Evolutionary conservation across 2,888 invertebrate species (phyloP).

Genomic region (Gastrophysa polygoni): DNA sequence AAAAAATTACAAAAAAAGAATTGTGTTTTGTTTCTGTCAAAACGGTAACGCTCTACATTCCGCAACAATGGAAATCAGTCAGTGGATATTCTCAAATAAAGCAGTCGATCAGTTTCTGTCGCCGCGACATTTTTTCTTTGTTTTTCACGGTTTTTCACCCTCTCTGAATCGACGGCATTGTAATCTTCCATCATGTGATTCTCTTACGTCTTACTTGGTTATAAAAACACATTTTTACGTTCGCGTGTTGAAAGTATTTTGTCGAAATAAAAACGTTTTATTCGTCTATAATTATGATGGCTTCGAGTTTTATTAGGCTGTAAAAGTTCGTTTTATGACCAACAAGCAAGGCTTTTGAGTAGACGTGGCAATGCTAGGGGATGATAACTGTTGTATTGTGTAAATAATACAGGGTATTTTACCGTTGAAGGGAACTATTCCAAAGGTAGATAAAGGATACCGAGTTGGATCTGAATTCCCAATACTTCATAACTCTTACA

Average conservation of each 20-base stretch:
- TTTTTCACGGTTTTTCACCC: neutral
- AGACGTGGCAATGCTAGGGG: neutral
- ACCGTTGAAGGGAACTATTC: no score
- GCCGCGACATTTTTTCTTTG: neutral
- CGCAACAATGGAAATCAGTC: no score
- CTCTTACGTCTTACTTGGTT: slow-evolving; percentile 19
- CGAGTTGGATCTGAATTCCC: no score
- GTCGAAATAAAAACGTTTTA: slow-evolving; percentile 36
- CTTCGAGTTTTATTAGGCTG: slow-evolving; percentile 32
- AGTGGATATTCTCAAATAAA: no score
- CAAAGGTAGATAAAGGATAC: no score
- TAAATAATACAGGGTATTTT: no score
- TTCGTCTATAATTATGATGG: slow-evolving; percentile 32
- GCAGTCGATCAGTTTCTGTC: no score
- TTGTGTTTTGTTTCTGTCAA: no score
- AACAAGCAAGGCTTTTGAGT: slow-evolving; percentile 6
- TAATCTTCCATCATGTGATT: neutral
- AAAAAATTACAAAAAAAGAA: no score
- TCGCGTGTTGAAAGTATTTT: slow-evolving; percentile 42
- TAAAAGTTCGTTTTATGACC: slow-evolving; percentile 20
- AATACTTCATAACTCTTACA: no score
- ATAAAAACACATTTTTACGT: slow-evolving; percentile 28
- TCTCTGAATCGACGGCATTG: neutral
- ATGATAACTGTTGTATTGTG: neutral
- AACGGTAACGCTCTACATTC: no score